These are phyloP conservation scores for Xenopus petersii DNA, from an alignment of 2,797 vertebrate genomes.

Conservation along the genomic window DNA sequence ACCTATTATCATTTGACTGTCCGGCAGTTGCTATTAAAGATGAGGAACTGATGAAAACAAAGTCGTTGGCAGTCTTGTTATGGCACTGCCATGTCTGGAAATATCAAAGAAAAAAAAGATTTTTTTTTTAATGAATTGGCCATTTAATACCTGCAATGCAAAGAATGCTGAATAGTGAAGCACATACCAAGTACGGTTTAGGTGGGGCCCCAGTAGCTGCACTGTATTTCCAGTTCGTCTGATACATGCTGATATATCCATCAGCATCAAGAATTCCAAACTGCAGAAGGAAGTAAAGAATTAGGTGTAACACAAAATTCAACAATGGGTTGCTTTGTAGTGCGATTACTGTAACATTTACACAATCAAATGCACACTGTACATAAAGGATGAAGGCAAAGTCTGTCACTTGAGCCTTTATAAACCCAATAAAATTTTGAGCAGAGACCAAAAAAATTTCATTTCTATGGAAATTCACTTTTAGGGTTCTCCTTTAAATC, in stretches of 20 bases:
- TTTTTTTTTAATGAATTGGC: conserved; percentile 15
- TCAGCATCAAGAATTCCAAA: conserved; percentile 96
- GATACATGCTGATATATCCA: conserved; percentile 93
- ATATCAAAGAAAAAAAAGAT: conserved; percentile 30
- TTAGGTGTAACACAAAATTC: no score
- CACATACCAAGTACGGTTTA: conserved; percentile 89
- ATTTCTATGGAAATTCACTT: no score
- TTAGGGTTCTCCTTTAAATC: no score
- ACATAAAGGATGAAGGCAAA: no score
- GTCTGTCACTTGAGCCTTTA: no score
- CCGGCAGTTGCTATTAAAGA: conserved; percentile 94
- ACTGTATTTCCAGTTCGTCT: conserved; percentile 84
- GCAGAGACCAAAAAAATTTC: no score
- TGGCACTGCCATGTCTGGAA: conserved; percentile 92
- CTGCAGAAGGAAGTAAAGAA: conserved; percentile 59
- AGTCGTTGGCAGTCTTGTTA: conserved; percentile 95
- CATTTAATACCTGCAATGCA: conserved; percentile 23
- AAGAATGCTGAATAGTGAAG: conserved; percentile 27
- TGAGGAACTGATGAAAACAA: conserved; percentile 93
- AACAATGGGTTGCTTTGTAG: no score
- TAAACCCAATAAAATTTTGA: no score
- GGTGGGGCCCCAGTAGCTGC: conserved; percentile 78
- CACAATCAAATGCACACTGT: no score
- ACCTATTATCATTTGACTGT: conserved; percentile 93
- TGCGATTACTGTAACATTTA: no score